Conservation (phyloP, 2,888 invertebrate species). For the Leptinotarsa juncta region DNA sequence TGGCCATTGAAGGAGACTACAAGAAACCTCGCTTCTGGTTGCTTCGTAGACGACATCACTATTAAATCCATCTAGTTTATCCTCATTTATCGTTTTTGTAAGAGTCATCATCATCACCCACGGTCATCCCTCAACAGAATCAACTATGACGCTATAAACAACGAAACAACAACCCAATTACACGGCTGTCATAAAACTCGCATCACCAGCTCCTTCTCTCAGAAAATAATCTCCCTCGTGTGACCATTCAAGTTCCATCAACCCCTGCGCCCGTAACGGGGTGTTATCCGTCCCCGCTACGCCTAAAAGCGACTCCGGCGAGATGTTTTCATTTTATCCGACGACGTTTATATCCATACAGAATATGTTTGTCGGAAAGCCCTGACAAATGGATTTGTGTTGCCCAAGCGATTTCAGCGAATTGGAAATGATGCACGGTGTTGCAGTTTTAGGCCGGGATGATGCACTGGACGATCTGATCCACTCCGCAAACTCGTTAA, state of each 20-base stretch:
- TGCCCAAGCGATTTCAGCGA: not conserved
- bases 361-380: conserved; percentile 19
- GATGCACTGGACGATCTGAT: too few species aligned
- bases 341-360: conserved; percentile 27
- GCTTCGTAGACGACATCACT: too few species aligned
- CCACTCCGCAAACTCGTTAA: too few species aligned
- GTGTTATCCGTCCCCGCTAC: not conserved
- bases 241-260: not conserved
- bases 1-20: too few species aligned
- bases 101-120: too few species aligned
- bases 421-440: conserved; percentile 8
- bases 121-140: too few species aligned
- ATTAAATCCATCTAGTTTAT: too few species aligned
- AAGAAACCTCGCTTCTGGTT: too few species aligned
- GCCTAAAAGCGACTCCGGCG: conserved; percentile 16
- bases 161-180: conserved; percentile 7
- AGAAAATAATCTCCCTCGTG: not conserved
- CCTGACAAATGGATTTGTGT: conserved; percentile 18
- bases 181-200: conserved; percentile 5
- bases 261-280: not conserved
- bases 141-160: too few species aligned
- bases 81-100: too few species aligned
- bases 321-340: conserved; percentile 24
- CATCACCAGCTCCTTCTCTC: not conserved
- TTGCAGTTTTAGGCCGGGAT: not conserved